Percentiles rank a stretch among this genome's conserved stretches.
phyloP scores from a whole-genome alignment of 2,113 vertebrate genomes.

The Callospermophilus lateralis region DNA sequence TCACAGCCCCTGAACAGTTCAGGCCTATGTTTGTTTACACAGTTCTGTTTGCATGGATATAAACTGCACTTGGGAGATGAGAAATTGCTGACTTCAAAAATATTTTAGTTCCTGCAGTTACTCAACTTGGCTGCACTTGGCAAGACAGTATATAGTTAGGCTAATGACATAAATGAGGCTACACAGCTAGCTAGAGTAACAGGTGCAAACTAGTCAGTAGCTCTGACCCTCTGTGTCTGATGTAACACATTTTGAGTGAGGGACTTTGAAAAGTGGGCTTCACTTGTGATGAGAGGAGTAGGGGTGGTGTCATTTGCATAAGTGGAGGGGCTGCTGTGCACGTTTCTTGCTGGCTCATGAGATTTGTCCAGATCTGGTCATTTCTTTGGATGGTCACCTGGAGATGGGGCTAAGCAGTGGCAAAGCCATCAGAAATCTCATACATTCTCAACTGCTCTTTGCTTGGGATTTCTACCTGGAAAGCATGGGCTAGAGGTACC shows the following conservation, averaged over 20 bases:
- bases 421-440: neutral
- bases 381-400: neutral
- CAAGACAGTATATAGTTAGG: neutral
- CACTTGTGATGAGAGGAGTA: neutral
- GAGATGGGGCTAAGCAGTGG: neutral
- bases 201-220: neutral
- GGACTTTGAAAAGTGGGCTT: neutral
- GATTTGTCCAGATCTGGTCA: neutral
- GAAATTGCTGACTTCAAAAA: slow-evolving; percentile 46
- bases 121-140: neutral
- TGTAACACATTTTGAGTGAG: no score
- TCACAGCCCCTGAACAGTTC: neutral
- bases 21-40: no score
- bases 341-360: neutral
- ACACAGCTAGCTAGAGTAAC: neutral
- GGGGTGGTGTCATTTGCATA: no score
- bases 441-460: neutral
- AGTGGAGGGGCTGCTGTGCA: neutral
- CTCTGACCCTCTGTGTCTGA: neutral
- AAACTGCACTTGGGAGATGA: neutral
- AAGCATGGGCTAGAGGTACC: neutral
- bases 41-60: neutral
- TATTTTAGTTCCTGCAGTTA: neutral
- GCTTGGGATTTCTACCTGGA: neutral
- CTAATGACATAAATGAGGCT: neutral